Evolutionary conservation across 2,888 invertebrate species (phyloP), one percentile per base, ranked within the genome.

Genomic region (Macropis europaea): DNA sequence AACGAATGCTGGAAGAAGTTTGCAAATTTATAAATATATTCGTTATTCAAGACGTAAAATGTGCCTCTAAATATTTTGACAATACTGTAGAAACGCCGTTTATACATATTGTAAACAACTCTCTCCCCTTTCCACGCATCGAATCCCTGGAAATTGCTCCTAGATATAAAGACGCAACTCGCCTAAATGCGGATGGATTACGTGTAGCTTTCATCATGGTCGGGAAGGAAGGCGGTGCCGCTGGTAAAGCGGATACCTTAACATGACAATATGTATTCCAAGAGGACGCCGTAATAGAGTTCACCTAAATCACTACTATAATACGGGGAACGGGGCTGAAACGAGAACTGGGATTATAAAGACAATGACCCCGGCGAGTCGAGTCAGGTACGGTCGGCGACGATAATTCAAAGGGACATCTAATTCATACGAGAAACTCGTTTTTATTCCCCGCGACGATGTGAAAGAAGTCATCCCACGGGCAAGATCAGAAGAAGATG

Each of bases 261-360:
- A 77, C 72, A 45, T 52, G 72, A 75, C 71, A 57, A 72, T 75
- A 61, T 66, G 66, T 72, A 73, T 77, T 57, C 77, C 42, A 24
- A 15, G 43, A 17, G 54, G 45, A 17, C 30, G 2, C 2, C 54
- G 30, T 50, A 38, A 38, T 70, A 71, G 66, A 77, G 62, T 66
- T 62, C 60, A 53, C 50, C 42, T 73, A 71, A 68, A 77, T 57
- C 67, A 77, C 68, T 42, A 15, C 17, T 45, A 68, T 62, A 68
- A 68, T 64, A 54, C 48, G 2, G 28, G 30, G n/a, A n/a, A 6
- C 60, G 28, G 52, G 43, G n/a, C 38, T n/a, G 26, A 66, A 73
- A 71, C 71, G 38, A 73, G 72, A 66, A 45, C 66, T 30, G 36
- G 54, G 56, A 73, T 73, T 73, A 73, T 66, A 64, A 62, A 73